Evolutionary conservation across 2,797 vertebrate genomes (phyloP), one percentile per base, ranked within the genome.

Genomic region (Rhodeus uyekii): DNA sequence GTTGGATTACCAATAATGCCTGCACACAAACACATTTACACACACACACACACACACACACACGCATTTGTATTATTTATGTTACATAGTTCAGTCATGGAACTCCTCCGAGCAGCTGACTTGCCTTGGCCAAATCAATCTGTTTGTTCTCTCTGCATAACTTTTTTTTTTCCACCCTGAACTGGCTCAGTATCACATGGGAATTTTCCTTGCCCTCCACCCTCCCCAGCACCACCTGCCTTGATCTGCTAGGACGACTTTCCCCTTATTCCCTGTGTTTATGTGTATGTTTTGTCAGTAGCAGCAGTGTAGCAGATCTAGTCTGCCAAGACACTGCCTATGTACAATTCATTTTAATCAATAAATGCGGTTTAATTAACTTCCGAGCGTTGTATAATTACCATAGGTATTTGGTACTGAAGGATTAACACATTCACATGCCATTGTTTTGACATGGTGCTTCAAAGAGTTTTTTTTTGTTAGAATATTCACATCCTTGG

Each of bases 1-100:
- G 60, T 58, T 50, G 68, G 78, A 29, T 58, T 58, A 67, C 42
- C 22, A 78, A 48, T 67, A 79, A 77, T 68, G 64, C 48, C 13
- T 72, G 29, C 46, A 73, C 32, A 14, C 27, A 48, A 9, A 71
- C 19, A 48, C 16, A 71, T 10, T 32, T 1, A 50, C 3, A n/a
- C 61, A 22, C 27, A 60, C 24, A 8, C 38, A 39, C 38, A 39
- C 39, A 42, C 39, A 4, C 34, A 29, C 55, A 77, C 39, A 75
- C 32, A 24, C n/a, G 12, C 53, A 64, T 8, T 19, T 2, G 29
- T 13, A 50, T 53, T 34, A 36, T 50, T 14, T 72, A 42, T 71
- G 27, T 38, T 32, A 69, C 46, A n/a, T 46, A 29, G 58, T 29
- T 60, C 24, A 60, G 58, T 8, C 58, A 60, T 60, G 24, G 29